Conservation (phyloP, 2,797 vertebrate species). For the Lutjanus campechanus region DNA sequence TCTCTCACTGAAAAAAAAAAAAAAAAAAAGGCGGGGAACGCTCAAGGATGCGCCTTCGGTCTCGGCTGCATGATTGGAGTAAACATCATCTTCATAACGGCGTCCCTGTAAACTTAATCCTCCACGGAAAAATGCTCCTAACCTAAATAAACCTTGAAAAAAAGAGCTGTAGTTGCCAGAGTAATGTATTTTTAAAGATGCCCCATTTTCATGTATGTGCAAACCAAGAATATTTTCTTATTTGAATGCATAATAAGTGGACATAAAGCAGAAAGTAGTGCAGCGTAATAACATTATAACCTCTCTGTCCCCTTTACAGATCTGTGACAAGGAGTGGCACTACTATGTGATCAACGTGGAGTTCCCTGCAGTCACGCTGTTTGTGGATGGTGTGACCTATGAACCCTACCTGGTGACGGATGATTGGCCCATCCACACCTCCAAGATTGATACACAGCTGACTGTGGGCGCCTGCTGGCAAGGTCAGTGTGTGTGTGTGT, state of each 20-base stretch:
- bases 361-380: conserved; percentile 94
- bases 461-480: conserved; percentile 99
- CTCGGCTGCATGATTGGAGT: conserved; percentile 46
- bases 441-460: conserved; percentile 95
- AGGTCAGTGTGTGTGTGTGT: conserved; percentile 86
- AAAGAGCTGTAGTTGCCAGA: conserved; percentile 30
- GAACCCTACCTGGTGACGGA: conserved; percentile 99
- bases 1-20: no score
- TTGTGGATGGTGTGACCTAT: conserved; percentile 95
- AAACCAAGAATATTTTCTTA: conserved; percentile 30
- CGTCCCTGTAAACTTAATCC: conserved; percentile 58
- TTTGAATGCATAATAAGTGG: conserved; percentile 37
- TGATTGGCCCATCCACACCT: conserved; percentile 97
- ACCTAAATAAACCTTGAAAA: conserved; percentile 36
- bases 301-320: conserved; percentile 82
- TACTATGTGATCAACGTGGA: conserved; percentile 98
- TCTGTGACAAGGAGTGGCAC: conserved; percentile 99
- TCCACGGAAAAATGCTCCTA: conserved; percentile 48
- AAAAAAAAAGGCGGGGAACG: conserved; percentile 32
- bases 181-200: conserved; percentile 53
- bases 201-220: conserved; percentile 41
- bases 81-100: conserved; percentile 58
- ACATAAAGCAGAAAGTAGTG: conserved; percentile 6
- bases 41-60: conserved; percentile 44
- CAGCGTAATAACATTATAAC: conserved; percentile 11